These are phyloP conservation scores for Drosophila orena DNA, from an alignment of 1,140 invertebrate species.

Conservation along the genomic window DNA sequence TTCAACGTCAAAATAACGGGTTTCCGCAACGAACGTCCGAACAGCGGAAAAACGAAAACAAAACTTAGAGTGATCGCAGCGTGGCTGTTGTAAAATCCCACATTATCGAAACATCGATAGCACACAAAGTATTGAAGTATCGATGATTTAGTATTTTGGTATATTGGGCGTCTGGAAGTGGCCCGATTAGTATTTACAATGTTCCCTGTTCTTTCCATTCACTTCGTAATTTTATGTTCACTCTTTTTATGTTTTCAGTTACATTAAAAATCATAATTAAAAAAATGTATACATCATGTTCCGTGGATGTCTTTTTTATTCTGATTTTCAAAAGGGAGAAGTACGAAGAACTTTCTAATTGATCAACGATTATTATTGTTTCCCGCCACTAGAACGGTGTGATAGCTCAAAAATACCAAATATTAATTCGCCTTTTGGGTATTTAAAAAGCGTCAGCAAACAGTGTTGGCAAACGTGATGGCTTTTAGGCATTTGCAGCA, in stretches of 20 bases:
- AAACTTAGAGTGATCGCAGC: slow-evolving; percentile 4
- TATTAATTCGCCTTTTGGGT: too few relatives aligned
- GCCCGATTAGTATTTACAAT: too few relatives aligned
- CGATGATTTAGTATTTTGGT: neutral
- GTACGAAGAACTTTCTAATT: neutral
- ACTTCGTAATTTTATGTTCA: too few relatives aligned
- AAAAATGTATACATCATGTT: too few relatives aligned
- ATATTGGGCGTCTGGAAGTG: too few relatives aligned
- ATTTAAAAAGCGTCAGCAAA: neutral
- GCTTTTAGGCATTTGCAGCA: neutral
- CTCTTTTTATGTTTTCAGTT: too few relatives aligned
- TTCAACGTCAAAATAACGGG: neutral
- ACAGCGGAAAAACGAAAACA: slow-evolving; percentile 24
- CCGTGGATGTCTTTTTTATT: neutral
- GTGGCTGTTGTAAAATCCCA: neutral
- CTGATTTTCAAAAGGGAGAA: neutral
- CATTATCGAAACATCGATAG: neutral
- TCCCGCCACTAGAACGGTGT: neutral
- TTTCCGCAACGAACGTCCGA: slow-evolving; percentile 17
- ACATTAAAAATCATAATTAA: too few relatives aligned
- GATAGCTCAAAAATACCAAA: neutral
- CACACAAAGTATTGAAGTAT: neutral
- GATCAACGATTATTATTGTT: neutral
- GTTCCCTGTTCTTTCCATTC: too few relatives aligned
- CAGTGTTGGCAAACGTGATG: neutral